Evolutionary conservation across 2,888 invertebrate genomes (phyloP).

Genomic region (Quadroppia sp.): DNA sequence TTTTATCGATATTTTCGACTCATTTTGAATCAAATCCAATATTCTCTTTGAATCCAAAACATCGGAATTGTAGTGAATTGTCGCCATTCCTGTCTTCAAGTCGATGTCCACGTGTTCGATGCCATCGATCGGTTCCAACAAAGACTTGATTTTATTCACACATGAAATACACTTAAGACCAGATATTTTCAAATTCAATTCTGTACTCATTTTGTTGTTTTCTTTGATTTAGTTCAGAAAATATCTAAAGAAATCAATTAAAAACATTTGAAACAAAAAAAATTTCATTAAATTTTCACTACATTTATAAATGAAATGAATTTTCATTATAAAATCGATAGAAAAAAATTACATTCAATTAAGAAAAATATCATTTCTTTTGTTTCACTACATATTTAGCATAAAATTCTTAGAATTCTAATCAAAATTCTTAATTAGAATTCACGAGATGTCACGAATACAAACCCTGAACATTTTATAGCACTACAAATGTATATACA

Average conservation of each 20-base stretch:
- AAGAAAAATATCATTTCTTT: no score
- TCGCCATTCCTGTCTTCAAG: slow-evolving; percentile 1
- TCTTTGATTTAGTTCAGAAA: not conserved
- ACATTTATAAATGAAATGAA: not conserved
- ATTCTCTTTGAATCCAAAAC: not conserved
- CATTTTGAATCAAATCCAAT: not conserved
- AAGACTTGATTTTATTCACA: slow-evolving; percentile 34
- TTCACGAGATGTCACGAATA: no score
- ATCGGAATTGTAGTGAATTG: not conserved
- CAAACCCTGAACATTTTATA: no score
- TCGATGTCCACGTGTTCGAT: not conserved
- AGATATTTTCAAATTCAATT: slow-evolving; percentile 22
- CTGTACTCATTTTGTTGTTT: not conserved
- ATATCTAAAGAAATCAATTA: not conserved
- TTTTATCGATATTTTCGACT: not conserved
- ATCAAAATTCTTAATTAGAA: no score
- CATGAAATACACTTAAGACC: slow-evolving; percentile 35
- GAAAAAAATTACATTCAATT: no score
- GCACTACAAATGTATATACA: no score
- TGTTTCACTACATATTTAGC: no score
- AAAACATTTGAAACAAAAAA: not conserved
- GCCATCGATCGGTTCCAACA: not conserved
- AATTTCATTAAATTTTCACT: no score
- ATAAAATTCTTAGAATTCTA: no score
- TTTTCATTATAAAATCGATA: no score